phyloP scores from a whole-genome alignment of 2,113 vertebrate species.

The Clarias batrachus region DNA sequence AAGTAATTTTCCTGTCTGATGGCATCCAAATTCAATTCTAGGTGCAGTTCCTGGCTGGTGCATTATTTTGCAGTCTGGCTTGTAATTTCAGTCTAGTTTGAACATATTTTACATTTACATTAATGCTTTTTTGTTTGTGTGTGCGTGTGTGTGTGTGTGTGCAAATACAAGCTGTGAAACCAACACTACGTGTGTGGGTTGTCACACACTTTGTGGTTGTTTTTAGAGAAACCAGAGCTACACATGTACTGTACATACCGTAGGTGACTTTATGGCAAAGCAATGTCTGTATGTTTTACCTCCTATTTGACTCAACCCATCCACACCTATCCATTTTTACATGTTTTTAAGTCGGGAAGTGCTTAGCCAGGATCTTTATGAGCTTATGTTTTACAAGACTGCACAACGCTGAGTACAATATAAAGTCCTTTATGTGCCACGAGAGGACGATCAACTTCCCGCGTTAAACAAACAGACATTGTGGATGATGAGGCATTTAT shows the following conservation, averaged over 20 bases:
- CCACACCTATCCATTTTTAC: constrained; percentile 50
- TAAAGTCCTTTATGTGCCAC: neutral
- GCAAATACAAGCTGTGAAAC: constrained; percentile 10
- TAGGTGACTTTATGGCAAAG: neutral
- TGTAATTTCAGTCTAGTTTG: constrained; percentile 18
- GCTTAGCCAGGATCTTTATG: constrained; percentile 46
- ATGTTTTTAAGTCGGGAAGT: neutral
- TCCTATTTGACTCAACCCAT: constrained; percentile 52
- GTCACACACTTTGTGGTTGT: neutral
- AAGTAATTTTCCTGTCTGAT: constrained; percentile 60
- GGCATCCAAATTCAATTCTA: constrained; percentile 41
- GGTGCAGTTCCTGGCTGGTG: neutral
- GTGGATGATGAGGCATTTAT: constrained; percentile 12
- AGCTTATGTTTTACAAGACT: constrained; percentile 52
- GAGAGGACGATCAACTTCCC: neutral
- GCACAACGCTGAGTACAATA: neutral
- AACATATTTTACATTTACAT: constrained; percentile 11
- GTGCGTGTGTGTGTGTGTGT: constrained; percentile 29
- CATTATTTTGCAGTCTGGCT: constrained; percentile 17
- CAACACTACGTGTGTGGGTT: constrained; percentile 8
- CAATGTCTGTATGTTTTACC: neutral
- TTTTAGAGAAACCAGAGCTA: neutral
- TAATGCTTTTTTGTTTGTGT: neutral
- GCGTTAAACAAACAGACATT: neutral
- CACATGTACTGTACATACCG: neutral